A percentile compares a stretch with the other conserved stretches of the same genome.
These are phyloP conservation scores for Megalops atlanticus DNA, from an alignment of 2,113 vertebrate genomes.

Conservation along the genomic window DNA sequence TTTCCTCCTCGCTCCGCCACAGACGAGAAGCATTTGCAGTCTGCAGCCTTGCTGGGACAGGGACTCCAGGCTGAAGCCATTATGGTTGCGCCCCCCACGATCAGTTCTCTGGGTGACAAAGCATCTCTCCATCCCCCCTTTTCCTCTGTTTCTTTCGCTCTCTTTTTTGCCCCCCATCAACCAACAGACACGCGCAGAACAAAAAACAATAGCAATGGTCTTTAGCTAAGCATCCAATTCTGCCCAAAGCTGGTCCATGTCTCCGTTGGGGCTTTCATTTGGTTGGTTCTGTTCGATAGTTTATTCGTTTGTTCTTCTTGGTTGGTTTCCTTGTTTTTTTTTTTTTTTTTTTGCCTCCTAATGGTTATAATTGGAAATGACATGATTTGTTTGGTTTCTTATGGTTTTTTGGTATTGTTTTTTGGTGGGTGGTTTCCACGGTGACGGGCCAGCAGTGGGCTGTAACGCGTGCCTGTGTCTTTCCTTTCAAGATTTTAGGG, in stretches of 20 bases:
- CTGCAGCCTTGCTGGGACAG: neutral
- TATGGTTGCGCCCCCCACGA: constrained; percentile 45
- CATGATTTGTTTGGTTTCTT: constrained; percentile 63
- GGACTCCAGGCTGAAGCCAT: constrained; percentile 34
- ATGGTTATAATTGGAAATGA: constrained; percentile 64
- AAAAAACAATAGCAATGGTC: constrained; percentile 78
- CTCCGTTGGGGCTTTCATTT: constrained; percentile 61
- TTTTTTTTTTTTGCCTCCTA: constrained; percentile 55
- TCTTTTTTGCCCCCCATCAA: constrained; percentile 52
- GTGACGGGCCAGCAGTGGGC: constrained; percentile 32
- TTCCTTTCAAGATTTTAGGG: constrained; percentile 86
- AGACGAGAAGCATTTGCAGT: neutral
- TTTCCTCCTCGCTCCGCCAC: neutral
- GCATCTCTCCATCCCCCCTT: constrained; percentile 18
- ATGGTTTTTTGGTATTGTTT: constrained; percentile 38
- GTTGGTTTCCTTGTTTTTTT: constrained; percentile 51
- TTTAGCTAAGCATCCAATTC: constrained; percentile 73
- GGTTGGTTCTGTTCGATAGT: constrained; percentile 54
- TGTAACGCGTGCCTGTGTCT: constrained; percentile 60
- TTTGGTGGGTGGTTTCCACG: constrained; percentile 15
- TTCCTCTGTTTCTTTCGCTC: constrained; percentile 32
- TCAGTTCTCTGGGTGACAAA: constrained; percentile 21
- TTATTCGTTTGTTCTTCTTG: constrained; percentile 45
- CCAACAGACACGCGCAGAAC: constrained; percentile 69
- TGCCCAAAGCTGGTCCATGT: constrained; percentile 57